phyloP scores from a whole-genome alignment of 1,140 invertebrate genomes.

The Carposina sasakii region DNA sequence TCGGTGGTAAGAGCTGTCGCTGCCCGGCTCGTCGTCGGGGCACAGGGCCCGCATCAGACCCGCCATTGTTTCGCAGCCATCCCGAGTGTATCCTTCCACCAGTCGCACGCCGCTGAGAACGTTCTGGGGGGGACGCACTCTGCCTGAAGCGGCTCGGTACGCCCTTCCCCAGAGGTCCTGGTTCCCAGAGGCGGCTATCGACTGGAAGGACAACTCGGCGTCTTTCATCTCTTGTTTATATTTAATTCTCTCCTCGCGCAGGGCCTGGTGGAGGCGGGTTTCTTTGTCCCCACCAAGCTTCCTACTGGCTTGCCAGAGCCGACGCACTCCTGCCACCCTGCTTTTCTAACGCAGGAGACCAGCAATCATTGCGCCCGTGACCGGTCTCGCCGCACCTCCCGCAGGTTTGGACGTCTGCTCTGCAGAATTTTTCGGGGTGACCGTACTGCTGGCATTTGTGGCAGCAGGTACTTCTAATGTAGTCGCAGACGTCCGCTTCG shows the following conservation, averaged over 20 bases:
- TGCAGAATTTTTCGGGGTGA: slow-evolving; percentile 15
- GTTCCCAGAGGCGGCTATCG: slow-evolving; percentile 6
- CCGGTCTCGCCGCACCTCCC: slow-evolving; percentile 16
- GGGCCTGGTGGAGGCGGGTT: too few relatives aligned
- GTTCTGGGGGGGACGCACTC: slow-evolving; percentile 5
- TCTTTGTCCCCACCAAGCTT: too few relatives aligned
- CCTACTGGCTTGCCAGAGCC: too few relatives aligned
- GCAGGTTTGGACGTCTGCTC: slow-evolving; percentile 7
- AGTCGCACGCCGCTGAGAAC: slow-evolving; percentile 3
- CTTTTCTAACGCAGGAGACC: too few relatives aligned
- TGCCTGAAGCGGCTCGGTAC: slow-evolving; percentile 4
- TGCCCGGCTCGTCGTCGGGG: slow-evolving; percentile 9
- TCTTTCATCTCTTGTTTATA: too few relatives aligned
- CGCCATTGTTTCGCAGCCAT: not conserved
- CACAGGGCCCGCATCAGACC: slow-evolving; percentile 4
- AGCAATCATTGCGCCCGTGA: slow-evolving; percentile 5
- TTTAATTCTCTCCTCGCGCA: too few relatives aligned
- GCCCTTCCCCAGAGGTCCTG: slow-evolving; percentile 12
- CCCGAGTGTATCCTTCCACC: not conserved
- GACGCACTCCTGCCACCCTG: too few relatives aligned
- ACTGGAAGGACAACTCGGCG: too few relatives aligned
- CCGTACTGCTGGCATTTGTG: slow-evolving; percentile 20
- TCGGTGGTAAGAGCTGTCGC: slow-evolving; percentile 4
- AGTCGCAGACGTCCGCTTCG: slow-evolving; percentile 9
- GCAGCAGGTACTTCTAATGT: slow-evolving; percentile 19